Base-by-base conservation (phyloP, 2,888 invertebrate genomes). In the Caenorhabditis sp. region DNA sequence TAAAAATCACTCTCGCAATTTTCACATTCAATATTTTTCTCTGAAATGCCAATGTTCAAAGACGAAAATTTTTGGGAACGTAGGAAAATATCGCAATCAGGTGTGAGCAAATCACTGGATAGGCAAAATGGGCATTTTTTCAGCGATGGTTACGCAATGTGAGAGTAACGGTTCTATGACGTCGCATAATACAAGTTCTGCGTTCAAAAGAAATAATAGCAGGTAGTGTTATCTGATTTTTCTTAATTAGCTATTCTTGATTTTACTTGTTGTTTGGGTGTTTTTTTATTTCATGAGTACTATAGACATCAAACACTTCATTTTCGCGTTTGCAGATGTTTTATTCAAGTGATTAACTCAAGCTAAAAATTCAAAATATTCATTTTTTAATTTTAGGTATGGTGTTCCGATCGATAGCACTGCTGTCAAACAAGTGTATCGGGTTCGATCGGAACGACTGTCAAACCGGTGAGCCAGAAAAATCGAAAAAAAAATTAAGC, bases 381-480 rank as follows among this genome's bases (percentile, higher is more conserved):
- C n/a, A n/a, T n/a, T 60, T 21, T 61, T n/a, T 49, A 59, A 59
- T 53, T 57, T 43, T 31, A 84, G 86, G 51, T 86, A 86, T 70
- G 86, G 86, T 50, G 83, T 84, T 12, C 86, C 86, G 4, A 79
- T 86, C 26, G 85, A 86, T 66, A 81, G 79, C 19, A 79, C 75
- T n/a, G 82, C 82, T 10, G 86, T 87, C 49, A 87, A 87, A 55
- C 79, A 86, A 77, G 80, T 87, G 14, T 86, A 86, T 66, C 79
- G 84, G 66, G 83, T 85, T 17, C 73, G 86, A 23, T 83, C 84
- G 0, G 83, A 87, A 57, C 79, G 84, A 26, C 64, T 84, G 53
- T 26, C 55, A 1, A 68, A 75, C 51, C 63, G 77, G 73, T 76
- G 50, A 17, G 17, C 6, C 75, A 72, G 58, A 76, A 72, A 54